Conservation (phyloP, 2,113 vertebrate genomes). For the Ailuropoda melanoleuca region DNA sequence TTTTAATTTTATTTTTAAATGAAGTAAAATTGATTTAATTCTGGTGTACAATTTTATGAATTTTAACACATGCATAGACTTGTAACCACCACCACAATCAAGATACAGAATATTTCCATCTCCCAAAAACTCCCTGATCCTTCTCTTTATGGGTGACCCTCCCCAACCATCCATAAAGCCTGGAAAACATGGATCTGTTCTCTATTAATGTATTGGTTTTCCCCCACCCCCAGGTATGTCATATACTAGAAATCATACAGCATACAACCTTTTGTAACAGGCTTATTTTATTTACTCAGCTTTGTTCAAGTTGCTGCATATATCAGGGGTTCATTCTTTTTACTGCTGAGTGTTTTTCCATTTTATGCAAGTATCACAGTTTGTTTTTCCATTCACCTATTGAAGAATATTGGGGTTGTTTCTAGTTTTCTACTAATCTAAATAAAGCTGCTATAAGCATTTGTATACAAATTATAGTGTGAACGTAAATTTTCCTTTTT, state of each 20-base stretch:
- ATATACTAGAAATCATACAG: neutral
- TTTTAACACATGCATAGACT: neutral
- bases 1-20: neutral
- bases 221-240: neutral
- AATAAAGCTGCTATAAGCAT: neutral
- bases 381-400: neutral
- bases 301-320: neutral
- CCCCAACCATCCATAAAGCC: neutral
- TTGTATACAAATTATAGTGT: neutral
- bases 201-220: neutral
- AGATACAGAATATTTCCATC: neutral
- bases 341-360: neutral
- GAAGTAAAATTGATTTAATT: neutral
- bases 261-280: neutral
- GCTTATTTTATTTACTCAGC: neutral
- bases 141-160: too few species aligned
- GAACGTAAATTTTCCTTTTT: neutral
- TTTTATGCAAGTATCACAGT: neutral
- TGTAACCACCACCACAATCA: neutral
- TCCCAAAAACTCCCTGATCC: neutral
- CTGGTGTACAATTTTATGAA: neutral
- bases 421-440: neutral
- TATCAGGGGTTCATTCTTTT: neutral
- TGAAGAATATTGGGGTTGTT: neutral
- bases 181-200: neutral